A percentile compares a stretch with the other conserved stretches of the same genome.
These are phyloP conservation scores for Leiothrix lutea DNA, from an alignment of 2,113 vertebrate genomes.

Conservation along the genomic window DNA sequence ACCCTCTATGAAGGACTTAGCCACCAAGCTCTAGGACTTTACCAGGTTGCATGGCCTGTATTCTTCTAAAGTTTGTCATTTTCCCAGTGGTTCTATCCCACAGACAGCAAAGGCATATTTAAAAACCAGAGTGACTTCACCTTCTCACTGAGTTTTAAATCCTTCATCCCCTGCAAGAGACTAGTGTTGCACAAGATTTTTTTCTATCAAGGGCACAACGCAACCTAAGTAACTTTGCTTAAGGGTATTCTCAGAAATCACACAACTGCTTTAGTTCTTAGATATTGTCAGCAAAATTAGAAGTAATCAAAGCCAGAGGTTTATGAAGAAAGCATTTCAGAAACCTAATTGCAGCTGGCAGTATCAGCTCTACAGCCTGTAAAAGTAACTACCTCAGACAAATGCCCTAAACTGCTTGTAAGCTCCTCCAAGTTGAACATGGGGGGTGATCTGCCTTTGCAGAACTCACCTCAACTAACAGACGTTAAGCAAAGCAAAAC, in stretches of 20 bases:
- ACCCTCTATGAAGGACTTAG: not conserved
- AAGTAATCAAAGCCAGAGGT: not conserved
- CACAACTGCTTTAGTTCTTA: not conserved
- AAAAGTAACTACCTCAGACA: not conserved
- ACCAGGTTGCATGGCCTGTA: not conserved
- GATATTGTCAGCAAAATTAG: not conserved
- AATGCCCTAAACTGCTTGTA: not conserved
- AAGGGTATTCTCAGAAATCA: not conserved
- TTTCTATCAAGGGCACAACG: not conserved
- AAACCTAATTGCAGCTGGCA: not conserved
- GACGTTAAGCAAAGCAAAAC: not conserved
- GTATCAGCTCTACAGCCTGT: not conserved
- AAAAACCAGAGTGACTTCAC: not conserved
- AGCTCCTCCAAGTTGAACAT: not conserved
- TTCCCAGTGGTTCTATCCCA: not conserved
- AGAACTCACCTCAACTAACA: not conserved
- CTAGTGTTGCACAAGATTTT: not conserved
- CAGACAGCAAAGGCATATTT: not conserved
- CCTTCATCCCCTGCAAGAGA: not conserved
- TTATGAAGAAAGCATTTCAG: not conserved
- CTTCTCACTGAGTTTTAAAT: not conserved
- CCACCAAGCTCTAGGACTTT: not conserved
- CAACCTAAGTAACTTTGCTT: not conserved
- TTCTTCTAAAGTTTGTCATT: not conserved
- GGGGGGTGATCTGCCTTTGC: not conserved